phyloP scores from a whole-genome alignment of 1,140 invertebrate species.

The Drosophila tristis region DNA sequence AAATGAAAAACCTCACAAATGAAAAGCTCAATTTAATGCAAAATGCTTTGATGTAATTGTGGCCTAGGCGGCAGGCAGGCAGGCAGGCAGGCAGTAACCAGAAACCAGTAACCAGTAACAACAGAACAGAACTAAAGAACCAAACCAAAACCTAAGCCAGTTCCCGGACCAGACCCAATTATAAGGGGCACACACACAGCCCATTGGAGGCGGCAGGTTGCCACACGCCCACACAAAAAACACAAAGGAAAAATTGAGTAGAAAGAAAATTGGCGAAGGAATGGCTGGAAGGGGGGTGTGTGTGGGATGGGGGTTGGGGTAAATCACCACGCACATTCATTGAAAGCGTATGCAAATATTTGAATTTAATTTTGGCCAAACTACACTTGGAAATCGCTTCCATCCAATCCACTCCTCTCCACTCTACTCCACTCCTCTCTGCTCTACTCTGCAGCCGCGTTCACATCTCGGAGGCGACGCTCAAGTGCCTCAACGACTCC shows the following conservation, averaged over 20 bases:
- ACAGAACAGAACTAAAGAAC: conserved; percentile 23
- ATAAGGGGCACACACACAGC: conserved; percentile 36
- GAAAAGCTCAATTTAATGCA: conserved; percentile 74
- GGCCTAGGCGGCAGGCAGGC: conserved; percentile 32
- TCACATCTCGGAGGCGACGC: conserved; percentile 94
- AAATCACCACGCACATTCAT: conserved; percentile 70
- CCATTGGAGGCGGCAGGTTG: background rate
- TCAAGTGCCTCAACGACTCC: conserved; percentile 92
- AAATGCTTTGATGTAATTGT: conserved; percentile 82
- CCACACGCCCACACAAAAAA: conserved; percentile 29
- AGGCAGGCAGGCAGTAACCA: conserved; percentile 8
- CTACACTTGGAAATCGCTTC: conserved; percentile 43
- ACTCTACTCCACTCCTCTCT: background rate
- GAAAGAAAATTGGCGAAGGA: conserved; percentile 14
- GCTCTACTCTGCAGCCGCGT: conserved; percentile 88
- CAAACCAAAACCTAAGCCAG: conserved; percentile 38
- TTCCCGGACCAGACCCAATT: conserved; percentile 57
- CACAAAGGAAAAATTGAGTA: conserved; percentile 30
- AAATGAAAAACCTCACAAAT: conserved; percentile 62
- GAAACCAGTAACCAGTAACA: conserved; percentile 4
- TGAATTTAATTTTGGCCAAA: conserved; percentile 79
- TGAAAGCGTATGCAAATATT: conserved; percentile 74
- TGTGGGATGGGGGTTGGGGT: conserved; percentile 11
- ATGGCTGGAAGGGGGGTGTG: background rate
- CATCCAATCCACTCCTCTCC: too few species aligned